Conservation (phyloP, 2,797 vertebrate genomes). For the Babyrousa celebensis region DNA sequence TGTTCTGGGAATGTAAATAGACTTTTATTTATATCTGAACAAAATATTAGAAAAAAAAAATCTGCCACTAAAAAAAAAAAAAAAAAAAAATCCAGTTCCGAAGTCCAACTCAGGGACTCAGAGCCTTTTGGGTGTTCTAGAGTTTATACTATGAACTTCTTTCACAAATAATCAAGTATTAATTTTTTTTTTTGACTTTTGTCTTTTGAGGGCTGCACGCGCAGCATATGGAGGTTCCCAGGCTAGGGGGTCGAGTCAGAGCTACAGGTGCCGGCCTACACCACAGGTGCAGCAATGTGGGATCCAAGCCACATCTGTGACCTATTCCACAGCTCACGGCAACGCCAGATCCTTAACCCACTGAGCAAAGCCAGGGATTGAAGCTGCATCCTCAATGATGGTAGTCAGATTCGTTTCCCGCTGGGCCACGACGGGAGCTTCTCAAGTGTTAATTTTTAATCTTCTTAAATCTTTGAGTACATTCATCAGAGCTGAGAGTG, state of each 20-base stretch:
- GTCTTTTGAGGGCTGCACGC: no score
- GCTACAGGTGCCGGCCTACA: no score
- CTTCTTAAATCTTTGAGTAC: background rate
- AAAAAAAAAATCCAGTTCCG: background rate
- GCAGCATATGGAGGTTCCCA: no score
- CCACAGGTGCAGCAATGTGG: no score
- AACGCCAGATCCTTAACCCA: no score
- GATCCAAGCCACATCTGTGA: no score
- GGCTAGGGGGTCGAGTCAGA: no score
- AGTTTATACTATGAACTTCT: background rate
- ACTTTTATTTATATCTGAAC: background rate
- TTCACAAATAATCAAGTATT: background rate
- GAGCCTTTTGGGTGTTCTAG: background rate
- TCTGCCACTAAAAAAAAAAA: background rate
- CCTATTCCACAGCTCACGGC: no score
- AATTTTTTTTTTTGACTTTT: background rate
- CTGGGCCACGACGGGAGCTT: no score
- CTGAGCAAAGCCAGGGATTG: no score
- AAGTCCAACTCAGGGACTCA: conserved; percentile 23
- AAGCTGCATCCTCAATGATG: no score
- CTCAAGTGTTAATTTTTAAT: background rate
- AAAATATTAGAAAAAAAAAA: background rate
- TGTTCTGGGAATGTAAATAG: background rate
- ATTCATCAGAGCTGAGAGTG: background rate
- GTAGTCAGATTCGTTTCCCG: no score